Evolutionary conservation across 2,797 vertebrate species (phyloP).

Genomic region (Smutsia temminckii): DNA sequence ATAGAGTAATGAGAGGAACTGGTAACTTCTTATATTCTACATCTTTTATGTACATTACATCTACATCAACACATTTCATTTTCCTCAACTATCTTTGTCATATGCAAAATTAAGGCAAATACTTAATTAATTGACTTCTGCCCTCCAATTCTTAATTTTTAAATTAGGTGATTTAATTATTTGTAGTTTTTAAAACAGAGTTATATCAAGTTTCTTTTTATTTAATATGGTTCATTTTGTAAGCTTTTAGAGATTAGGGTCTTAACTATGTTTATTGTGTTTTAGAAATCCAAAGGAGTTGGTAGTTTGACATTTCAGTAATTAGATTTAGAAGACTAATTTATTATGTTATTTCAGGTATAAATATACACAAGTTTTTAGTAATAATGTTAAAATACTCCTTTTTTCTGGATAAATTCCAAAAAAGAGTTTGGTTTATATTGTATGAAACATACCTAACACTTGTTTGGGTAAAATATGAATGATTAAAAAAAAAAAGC

Average conservation of each 20-base stretch:
- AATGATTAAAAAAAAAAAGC: background rate
- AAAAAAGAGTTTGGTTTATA: background rate
- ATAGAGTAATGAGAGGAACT: too few relatives aligned
- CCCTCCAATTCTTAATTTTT: too few relatives aligned
- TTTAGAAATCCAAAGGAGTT: background rate
- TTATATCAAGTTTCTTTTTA: background rate
- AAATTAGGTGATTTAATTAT: background rate
- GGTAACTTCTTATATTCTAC: too few relatives aligned
- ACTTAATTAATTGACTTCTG: too few relatives aligned
- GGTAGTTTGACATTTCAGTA: background rate
- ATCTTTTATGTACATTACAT: too few relatives aligned
- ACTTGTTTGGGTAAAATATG: background rate
- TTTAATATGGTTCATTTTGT: background rate
- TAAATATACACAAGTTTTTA: background rate
- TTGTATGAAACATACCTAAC: background rate
- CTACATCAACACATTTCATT: too few relatives aligned
- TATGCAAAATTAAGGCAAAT: too few relatives aligned
- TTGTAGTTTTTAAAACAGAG: background rate
- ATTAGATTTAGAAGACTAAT: background rate
- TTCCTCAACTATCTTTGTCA: too few relatives aligned
- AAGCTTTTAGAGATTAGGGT: background rate
- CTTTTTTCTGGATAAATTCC: conserved; percentile 16
- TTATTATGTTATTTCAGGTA: background rate
- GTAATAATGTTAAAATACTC: background rate
- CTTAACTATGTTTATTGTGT: background rate